These are phyloP conservation scores for Lepidocolaptes lacrymiger DNA, from an alignment of 2,797 vertebrate genomes.

Conservation along the genomic window DNA sequence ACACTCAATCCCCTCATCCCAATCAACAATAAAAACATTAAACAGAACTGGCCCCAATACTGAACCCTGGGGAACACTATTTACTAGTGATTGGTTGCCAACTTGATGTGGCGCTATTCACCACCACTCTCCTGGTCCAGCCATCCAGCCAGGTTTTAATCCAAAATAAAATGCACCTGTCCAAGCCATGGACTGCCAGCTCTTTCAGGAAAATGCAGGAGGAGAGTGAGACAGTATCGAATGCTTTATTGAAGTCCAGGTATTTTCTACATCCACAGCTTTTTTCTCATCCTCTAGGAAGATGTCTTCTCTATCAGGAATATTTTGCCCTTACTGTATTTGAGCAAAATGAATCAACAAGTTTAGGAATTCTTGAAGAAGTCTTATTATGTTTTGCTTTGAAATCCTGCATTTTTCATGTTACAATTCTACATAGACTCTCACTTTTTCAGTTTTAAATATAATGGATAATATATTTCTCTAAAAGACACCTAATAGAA, in stretches of 20 bases:
- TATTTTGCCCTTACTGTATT: background rate
- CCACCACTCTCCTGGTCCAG: background rate
- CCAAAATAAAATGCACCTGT: background rate
- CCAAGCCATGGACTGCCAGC: rapidly evolving
- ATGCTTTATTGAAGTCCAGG: background rate
- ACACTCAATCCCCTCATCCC: rapidly evolving
- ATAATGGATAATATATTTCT: background rate
- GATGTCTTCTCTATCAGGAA: background rate
- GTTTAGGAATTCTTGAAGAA: background rate
- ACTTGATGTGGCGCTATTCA: rapidly evolving
- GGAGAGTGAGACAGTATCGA: background rate
- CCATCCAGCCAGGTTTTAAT: rapidly evolving
- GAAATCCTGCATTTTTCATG: background rate
- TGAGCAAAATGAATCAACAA: background rate
- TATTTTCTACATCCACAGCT: background rate
- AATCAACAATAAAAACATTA: background rate
- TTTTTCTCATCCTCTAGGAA: background rate
- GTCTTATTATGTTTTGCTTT: background rate
- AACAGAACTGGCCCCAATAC: background rate
- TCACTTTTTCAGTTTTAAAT: background rate
- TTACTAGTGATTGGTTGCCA: rapidly evolving
- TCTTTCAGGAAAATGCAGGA: too few relatives aligned
- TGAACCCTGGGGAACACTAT: background rate
- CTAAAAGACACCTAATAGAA: background rate
- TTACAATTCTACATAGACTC: background rate